Base-by-base conservation (phyloP, 2,113 vertebrate species). In the Calidris pugnax region DNA sequence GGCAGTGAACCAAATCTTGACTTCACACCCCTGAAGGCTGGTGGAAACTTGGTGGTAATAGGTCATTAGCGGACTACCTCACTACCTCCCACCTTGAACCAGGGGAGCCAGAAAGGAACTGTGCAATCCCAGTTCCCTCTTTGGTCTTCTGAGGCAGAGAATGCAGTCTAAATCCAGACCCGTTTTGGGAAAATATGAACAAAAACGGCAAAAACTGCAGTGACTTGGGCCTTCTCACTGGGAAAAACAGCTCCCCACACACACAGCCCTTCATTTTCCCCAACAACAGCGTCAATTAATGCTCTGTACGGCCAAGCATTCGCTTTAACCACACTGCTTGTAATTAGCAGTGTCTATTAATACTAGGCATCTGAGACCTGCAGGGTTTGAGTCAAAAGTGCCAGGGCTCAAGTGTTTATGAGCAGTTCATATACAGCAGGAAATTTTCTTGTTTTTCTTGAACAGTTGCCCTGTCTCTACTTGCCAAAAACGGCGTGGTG, bases 361-460 rank as follows among this genome's bases (percentile, higher is more conserved):
- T 93, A 95, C 68, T 87, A 97, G 93, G 92, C 95, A 96, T 85
- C 82, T 85, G 95, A 96, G 93, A 96, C 92, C 72, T 69, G 68
- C 76, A 95, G 66, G 41, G 51, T 81, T 91, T 77, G 87, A 86
- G 73, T 55, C 96, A 93, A 89, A 97, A 96, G 92, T 89, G 93
- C 87, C 94, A 96, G 86, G 45, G 76, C 89, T 96, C 89, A 91
- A 93, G 96, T 95, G 96, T 97, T 97, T 96, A 97, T 96, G 94
- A 97, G 93, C 78, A 89, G 90, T 90, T 96, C 96, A 92, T 94
- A 92, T 93, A 67, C 62, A 95, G 93, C 91, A 96, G 95, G 97
- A 97, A 97, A 97, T 96, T 88, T 88, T 73, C 69, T 95, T 97
- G 92, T 97, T 97, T 97, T 89, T 94, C 89, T 97, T 97, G 95